Percentiles rank a stretch among this genome's conserved stretches.
Conservation (phyloP, 2,888 invertebrate species). For the Achlya flavicornis region DNA sequence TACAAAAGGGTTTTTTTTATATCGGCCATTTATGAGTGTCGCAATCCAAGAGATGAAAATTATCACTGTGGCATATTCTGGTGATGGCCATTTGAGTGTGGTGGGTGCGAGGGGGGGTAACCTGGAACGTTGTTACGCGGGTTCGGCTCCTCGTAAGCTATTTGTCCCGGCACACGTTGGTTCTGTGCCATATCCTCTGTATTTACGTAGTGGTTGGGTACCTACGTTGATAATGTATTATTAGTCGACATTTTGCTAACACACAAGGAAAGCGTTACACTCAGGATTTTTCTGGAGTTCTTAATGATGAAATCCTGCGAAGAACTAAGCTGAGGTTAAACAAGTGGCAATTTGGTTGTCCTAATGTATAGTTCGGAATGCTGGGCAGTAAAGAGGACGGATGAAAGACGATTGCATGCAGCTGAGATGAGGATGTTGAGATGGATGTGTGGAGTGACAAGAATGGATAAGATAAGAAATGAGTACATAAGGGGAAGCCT, state of each 20-base stretch:
- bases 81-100: conserved; percentile 28
- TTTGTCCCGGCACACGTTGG: conserved; percentile 48
- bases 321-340: no score
- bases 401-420: no score
- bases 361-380: no score
- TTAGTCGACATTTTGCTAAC: neutral
- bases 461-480: no score
- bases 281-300: no score
- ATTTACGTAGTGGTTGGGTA: conserved; percentile 48
- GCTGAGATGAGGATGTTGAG: no score
- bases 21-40: conserved; percentile 14
- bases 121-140: conserved; percentile 25
- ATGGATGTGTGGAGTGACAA: no score
- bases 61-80: conserved; percentile 53
- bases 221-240: conserved; percentile 36
- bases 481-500: no score
- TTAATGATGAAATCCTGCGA: no score
- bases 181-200: conserved; percentile 50
- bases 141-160: conserved; percentile 47
- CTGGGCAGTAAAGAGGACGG: no score
- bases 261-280: no score
- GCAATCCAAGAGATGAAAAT: neutral
- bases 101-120: conserved; percentile 12
- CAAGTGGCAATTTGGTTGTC: no score
- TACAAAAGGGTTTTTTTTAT: neutral